Percentiles rank a stretch among this genome's conserved stretches.
Evolutionary conservation across 2,888 invertebrate genomes (phyloP).

Genomic region (Andricus quercusramuli): DNA sequence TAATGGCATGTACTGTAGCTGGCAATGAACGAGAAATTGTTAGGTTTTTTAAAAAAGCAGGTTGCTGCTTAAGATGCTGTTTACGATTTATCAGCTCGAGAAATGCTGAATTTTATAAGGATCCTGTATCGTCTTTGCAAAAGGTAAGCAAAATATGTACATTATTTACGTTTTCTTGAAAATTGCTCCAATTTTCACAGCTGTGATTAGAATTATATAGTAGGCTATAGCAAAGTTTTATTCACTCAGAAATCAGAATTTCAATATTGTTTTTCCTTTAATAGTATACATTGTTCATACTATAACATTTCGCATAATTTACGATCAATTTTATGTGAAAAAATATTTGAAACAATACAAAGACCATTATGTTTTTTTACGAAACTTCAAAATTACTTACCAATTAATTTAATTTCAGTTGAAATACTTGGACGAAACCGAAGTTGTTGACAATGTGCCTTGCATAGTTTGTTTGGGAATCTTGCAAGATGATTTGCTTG

Average conservation of each 20-base stretch:
- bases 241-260: too few species aligned
- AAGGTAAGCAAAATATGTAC: constrained; percentile 76
- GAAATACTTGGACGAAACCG: constrained; percentile 70
- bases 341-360: too few species aligned
- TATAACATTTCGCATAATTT: too few species aligned
- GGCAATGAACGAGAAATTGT: constrained; percentile 57
- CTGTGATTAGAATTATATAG: too few species aligned
- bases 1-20: not conserved
- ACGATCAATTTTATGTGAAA: too few species aligned
- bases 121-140: constrained; percentile 78
- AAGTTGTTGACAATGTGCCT: constrained; percentile 79
- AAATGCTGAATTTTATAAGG: constrained; percentile 80
- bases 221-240: too few species aligned
- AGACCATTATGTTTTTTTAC: too few species aligned
- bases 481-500: constrained; percentile 82
- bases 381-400: not conserved
- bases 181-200: too few species aligned
- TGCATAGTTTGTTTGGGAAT: constrained; percentile 88
- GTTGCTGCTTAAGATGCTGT: constrained; percentile 86
- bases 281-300: too few species aligned
- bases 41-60: constrained; percentile 71
- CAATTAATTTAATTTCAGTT: constrained; percentile 56
- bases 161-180: too few species aligned
- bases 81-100: constrained; percentile 83
- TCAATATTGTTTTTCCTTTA: too few species aligned